Conservation (phyloP, 2,888 invertebrate genomes). For the Mimachlamys varia region DNA sequence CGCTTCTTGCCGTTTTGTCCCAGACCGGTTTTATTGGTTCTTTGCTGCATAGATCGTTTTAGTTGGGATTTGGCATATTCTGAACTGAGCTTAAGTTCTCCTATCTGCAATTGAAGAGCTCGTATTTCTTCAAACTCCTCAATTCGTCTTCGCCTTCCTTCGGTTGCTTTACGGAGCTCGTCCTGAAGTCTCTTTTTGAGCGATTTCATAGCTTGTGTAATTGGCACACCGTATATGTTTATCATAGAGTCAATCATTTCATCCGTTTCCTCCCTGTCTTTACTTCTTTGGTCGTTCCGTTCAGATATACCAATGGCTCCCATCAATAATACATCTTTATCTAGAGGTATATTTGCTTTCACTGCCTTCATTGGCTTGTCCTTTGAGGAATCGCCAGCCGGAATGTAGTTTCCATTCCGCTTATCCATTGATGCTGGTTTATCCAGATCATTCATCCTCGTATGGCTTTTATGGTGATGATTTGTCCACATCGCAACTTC, state of each 20-base stretch:
- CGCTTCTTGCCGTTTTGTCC: slow-evolving; percentile 63
- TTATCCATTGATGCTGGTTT: slow-evolving; percentile 64
- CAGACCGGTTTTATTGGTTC: slow-evolving; percentile 40
- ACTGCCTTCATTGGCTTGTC: slow-evolving; percentile 54
- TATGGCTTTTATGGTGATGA: slow-evolving; percentile 51
- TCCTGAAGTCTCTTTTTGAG: slow-evolving; percentile 81
- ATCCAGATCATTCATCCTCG: slow-evolving; percentile 63
- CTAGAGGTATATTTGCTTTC: slow-evolving; percentile 65
- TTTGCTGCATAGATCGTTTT: slow-evolving; percentile 48
- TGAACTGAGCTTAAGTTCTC: slow-evolving; percentile 70
- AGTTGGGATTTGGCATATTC: slow-evolving; percentile 58
- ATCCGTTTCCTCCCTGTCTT: slow-evolving; percentile 73
- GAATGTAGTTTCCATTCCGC: slow-evolving; percentile 65
- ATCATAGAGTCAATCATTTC: slow-evolving; percentile 75
- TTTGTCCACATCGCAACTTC: slow-evolving; percentile 71
- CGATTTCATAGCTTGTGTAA: slow-evolving; percentile 79
- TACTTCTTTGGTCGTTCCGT: slow-evolving; percentile 53
- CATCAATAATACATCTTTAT: slow-evolving; percentile 44
- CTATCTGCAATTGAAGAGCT: slow-evolving; percentile 77
- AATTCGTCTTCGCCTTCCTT: slow-evolving; percentile 79
- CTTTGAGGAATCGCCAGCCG: slow-evolving; percentile 47
- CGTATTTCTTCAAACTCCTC: slow-evolving; percentile 82
- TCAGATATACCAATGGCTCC: slow-evolving; percentile 49
- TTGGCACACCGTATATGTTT: slow-evolving; percentile 77
- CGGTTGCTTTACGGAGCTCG: slow-evolving; percentile 82